Conservation (phyloP, 1,140 invertebrate genomes). For the Sitophilus oryzae region DNA sequence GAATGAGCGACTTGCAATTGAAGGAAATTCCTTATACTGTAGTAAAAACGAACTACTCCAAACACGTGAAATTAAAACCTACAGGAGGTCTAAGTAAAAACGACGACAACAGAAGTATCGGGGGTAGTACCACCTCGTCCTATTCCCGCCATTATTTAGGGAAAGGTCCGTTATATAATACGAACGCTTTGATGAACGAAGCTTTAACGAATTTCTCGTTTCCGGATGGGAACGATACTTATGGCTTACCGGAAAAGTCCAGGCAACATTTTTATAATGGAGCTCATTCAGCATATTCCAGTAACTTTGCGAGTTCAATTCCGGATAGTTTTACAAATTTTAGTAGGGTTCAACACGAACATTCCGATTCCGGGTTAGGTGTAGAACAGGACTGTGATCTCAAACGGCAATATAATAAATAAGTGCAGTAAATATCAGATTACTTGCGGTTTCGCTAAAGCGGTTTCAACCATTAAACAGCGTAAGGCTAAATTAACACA, state of each 20-base stretch:
- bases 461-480: too few species aligned
- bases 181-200: constrained; percentile 23
- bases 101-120: constrained; percentile 33
- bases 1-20: constrained; percentile 82
- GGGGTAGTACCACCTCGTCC: constrained; percentile 11
- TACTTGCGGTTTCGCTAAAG: too few species aligned
- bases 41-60: constrained; percentile 63
- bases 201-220: constrained; percentile 28
- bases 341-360: constrained; percentile 56
- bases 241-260: constrained; percentile 26
- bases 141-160: constrained; percentile 12
- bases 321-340: constrained; percentile 37
- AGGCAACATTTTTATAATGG: constrained; percentile 18
- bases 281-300: constrained; percentile 6
- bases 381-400: constrained; percentile 47
- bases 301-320: constrained; percentile 29
- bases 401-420: neutral
- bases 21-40: constrained; percentile 89
- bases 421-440: too few species aligned
- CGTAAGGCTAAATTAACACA: too few species aligned
- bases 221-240: constrained; percentile 17
- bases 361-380: constrained; percentile 61
- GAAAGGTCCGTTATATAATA: constrained; percentile 19
- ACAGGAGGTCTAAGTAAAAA: constrained; percentile 48
- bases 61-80: constrained; percentile 52